Evolutionary conservation across 53 echinoderm and acorn worm species (phyloP).

Genomic region (Henricia sp.): DNA sequence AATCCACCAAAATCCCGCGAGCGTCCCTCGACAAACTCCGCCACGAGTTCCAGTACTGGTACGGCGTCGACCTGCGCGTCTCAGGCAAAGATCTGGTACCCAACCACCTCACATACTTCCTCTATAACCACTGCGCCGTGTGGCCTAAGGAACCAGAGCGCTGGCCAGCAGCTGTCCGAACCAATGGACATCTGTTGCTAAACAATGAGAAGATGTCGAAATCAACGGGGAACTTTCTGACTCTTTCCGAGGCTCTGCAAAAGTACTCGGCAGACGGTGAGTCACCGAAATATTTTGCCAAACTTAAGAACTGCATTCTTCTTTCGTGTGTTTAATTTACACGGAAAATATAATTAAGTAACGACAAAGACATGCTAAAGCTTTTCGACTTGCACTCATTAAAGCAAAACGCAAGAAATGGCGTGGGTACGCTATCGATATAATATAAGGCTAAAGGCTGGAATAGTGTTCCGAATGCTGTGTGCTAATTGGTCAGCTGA

Average conservation of each 20-base stretch:
- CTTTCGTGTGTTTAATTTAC: too few relatives aligned
- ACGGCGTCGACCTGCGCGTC: constrained; percentile 91
- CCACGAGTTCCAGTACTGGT: constrained; percentile 98
- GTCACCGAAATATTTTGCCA: too few relatives aligned
- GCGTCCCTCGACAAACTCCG: constrained; percentile 77
- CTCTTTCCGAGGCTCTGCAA: constrained; percentile 86
- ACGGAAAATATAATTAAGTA: too few relatives aligned
- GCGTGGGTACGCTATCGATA: too few relatives aligned
- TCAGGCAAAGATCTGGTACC: constrained; percentile 98
- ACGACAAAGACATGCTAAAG: too few relatives aligned
- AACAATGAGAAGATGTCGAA: constrained; percentile 99
- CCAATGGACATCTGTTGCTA: constrained; percentile 94
- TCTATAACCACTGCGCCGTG: constrained; percentile 94
- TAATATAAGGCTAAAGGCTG: too few relatives aligned
- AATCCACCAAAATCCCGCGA: constrained; percentile 70
- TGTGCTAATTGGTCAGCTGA: too few relatives aligned
- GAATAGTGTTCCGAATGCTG: too few relatives aligned
- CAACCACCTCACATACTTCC: constrained; percentile 98
- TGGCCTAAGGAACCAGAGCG: constrained; percentile 91
- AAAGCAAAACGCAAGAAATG: too few relatives aligned
- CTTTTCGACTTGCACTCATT: too few relatives aligned
- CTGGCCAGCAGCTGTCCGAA: constrained; percentile 83
- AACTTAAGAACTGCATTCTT: too few relatives aligned
- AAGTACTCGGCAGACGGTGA: constrained; percentile 98
- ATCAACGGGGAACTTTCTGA: constrained; percentile 97